Evolutionary conservation across 2,888 invertebrate species (phyloP), one percentile per base, ranked within the genome.

Genomic region (Drosophila differens): DNA sequence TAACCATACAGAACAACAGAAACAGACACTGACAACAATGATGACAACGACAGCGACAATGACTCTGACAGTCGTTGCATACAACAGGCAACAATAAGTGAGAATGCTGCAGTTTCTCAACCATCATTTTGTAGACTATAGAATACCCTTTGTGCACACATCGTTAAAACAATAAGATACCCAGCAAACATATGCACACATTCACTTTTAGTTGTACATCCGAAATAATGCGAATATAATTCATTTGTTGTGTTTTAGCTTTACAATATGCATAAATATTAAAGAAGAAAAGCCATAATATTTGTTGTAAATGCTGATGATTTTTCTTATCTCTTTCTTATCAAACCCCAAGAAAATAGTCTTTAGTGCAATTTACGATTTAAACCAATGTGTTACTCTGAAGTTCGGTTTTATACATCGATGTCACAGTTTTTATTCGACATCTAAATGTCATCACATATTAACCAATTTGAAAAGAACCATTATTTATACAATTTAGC

Each of bases 31-130:
- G 69, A 70, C 57, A 70, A 59, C 69, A 44, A 57, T 39, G 55
- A 68, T 68, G 62, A 62, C 62, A 62, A 55, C 57, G 69, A 59
- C 71, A 70, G 37, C 71, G 70, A 62, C 71, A 71, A 62, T 62
- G 57, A 57, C 62, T 47, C 25, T 60, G 59, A 65, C 51, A 59
- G 49, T 62, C 55, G 72, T 33, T 66, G 37, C 51, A 74, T 33
- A 44, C 60, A 62, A 25, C 69, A 22, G 25, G 14, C 32, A 25
- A 37, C 49, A 54, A 30, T 62, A 47, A 59, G 35, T 25, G 37
- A 66, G 57, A 69, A 66, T 57, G 37, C 33, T 51, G 55, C 51
- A 30, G 39, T 14, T 54, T 3, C 62, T n/a, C 30, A 32, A 4
- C 30, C 35, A 52, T 4, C 14, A 2, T 1, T 4, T 59, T 19